These are phyloP conservation scores for Dione vanillae DNA, from an alignment of 2,888 invertebrate genomes.

Conservation along the genomic window DNA sequence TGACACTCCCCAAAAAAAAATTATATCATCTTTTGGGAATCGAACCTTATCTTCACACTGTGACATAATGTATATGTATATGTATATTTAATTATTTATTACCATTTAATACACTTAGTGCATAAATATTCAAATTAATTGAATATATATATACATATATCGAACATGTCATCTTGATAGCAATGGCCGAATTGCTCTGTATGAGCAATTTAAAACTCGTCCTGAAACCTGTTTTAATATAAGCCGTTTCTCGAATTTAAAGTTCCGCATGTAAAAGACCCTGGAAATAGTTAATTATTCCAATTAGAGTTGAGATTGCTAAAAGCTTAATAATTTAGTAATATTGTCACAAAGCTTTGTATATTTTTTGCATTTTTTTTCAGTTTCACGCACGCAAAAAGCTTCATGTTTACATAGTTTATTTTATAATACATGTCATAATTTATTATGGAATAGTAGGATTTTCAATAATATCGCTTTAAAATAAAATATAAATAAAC, in stretches of 20 bases:
- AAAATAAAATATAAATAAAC: too few species aligned
- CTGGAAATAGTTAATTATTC: not conserved
- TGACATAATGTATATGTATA: too few species aligned
- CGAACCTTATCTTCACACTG: too few species aligned
- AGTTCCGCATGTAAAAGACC: conserved; percentile 30
- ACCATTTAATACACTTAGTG: not conserved
- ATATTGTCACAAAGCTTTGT: not conserved
- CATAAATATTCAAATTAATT: conserved; percentile 12
- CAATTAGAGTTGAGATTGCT: too few species aligned
- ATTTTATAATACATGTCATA: too few species aligned
- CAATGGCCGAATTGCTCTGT: conserved; percentile 58
- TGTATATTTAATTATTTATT: not conserved
- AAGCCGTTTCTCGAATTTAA: conserved; percentile 34
- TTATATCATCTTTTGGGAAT: too few species aligned
- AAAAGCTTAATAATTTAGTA: not conserved
- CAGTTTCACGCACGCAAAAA: too few species aligned
- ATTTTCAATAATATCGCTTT: too few species aligned
- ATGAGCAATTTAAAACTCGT: conserved; percentile 47
- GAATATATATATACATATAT: conserved; percentile 16
- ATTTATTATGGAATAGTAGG: too few species aligned
- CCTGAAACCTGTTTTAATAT: conserved; percentile 46
- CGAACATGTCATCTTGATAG: conserved; percentile 49
- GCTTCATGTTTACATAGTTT: too few species aligned
- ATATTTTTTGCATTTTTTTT: too few species aligned
- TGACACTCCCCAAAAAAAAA: too few species aligned